Evolutionary conservation across 2,113 vertebrate genomes (phyloP), one percentile per base, ranked within the genome.

Genomic region (Microtus oregoni): DNA sequence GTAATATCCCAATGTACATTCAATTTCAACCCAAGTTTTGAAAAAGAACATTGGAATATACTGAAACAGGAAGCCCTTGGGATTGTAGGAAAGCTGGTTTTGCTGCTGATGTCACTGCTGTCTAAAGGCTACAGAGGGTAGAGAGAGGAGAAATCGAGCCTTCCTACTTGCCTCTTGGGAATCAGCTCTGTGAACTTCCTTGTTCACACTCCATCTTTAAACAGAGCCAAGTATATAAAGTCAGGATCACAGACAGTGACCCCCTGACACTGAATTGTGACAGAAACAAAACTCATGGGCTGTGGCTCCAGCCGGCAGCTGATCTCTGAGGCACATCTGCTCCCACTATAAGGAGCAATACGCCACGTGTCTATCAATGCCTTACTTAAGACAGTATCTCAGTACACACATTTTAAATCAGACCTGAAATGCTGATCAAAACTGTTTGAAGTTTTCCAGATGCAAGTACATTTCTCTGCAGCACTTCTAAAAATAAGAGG

Each of bases 401-500:
- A 58, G 89, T 77, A 73, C 58, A 44, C 41, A 96, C 83, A 93
- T 93, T 96, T 97, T 94, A 96, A 94, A 95, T 97, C 81, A 96
- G 89, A 96, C 92, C 78, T 65, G 94, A 97, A 96, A 79, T 55
- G 88, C 85, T 95, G 90, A 96, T 97, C 97, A 98, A 98, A 98
- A 98, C 92, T 97, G 97, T 97, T 98, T 96, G 98, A 98, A 97
- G 97, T 97, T 98, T 98, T 86, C 98, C 97, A 98, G 98, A 98
- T 98, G 96, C 97, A 97, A 97, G 97, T 97, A 97, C 96, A 94
- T 98, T 98, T 96, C 97, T 97, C 98, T 96, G 92, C 96, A 97
- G 82, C 4, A 97, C 91, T 97, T 92, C 97, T 95, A 96, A 95
- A 98, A 98, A 97, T 96, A 97, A 98, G 90, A 93, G 92, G 50